These are phyloP conservation scores for Nerophis lumbriciformis DNA, from an alignment of 2,113 vertebrate species.

Conservation along the genomic window DNA sequence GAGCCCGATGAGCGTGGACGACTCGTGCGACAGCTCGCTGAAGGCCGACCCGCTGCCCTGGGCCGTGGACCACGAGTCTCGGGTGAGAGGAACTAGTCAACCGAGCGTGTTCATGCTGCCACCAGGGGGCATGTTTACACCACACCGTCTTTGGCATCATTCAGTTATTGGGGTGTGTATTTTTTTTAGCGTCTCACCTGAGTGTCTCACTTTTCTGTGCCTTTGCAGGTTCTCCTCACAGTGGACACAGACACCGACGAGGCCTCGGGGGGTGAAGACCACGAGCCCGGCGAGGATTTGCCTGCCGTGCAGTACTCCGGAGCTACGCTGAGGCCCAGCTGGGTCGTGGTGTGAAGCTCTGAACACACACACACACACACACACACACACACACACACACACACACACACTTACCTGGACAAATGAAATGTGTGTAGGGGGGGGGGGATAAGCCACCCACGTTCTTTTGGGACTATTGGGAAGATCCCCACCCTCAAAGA, in stretches of 20 bases:
- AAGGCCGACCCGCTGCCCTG: conserved; percentile 37
- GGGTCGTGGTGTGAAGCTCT: conserved; percentile 57
- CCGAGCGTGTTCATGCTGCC: background rate
- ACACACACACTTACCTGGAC: background rate
- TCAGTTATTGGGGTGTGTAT: background rate
- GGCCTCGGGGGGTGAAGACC: conserved; percentile 39
- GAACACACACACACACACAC: background rate
- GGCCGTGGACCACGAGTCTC: conserved; percentile 63
- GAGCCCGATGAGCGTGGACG: conserved; percentile 56
- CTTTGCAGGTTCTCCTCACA: conserved; percentile 47
- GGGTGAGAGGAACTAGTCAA: conserved; percentile 53
- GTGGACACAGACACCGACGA: conserved; percentile 51
- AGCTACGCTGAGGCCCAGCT: conserved; percentile 51
- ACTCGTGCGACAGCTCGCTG: conserved; percentile 31
- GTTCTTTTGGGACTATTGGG: too few relatives aligned
- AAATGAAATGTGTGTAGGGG: conserved; percentile 16
- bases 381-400: background rate
- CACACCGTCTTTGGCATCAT: background rate
- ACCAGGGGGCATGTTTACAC: background rate
- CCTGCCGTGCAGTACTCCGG: conserved; percentile 42
- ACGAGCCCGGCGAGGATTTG: fast-evolving
- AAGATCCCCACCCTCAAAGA: too few relatives aligned
- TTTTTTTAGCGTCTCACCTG: background rate
- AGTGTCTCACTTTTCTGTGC: background rate
- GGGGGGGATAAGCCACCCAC: too few relatives aligned